These are phyloP conservation scores for Spilosoma lubricipeda DNA, from an alignment of 2,888 invertebrate genomes.

Conservation along the genomic window DNA sequence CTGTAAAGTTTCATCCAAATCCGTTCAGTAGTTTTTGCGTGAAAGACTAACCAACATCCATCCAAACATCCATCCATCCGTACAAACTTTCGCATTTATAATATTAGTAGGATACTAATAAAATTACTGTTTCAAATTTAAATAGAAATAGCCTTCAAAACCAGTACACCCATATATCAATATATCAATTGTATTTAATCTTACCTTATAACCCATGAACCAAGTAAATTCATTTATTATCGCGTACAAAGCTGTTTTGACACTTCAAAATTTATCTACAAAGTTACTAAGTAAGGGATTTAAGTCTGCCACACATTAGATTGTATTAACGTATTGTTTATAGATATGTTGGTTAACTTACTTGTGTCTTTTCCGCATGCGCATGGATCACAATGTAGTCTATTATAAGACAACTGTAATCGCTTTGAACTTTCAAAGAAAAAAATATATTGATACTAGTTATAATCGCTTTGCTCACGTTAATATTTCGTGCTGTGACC, in stretches of 20 bases:
- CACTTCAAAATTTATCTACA: constrained; percentile 19
- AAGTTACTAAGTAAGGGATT: constrained; percentile 15
- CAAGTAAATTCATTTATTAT: constrained; percentile 13
- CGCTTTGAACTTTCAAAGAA: not conserved
- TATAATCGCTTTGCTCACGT: too few relatives aligned
- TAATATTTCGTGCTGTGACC: too few relatives aligned
- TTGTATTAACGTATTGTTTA: constrained; percentile 23
- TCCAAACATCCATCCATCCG: too few relatives aligned
- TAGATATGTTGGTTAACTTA: constrained; percentile 13
- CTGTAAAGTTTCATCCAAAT: too few relatives aligned
- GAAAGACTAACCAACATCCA: too few relatives aligned
- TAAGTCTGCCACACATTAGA: constrained; percentile 19
- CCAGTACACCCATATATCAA: not conserved
- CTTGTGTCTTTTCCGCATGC: not conserved
- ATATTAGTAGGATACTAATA: too few relatives aligned
- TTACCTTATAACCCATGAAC: constrained; percentile 5
- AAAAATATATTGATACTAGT: not conserved
- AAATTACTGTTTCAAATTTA: not conserved
- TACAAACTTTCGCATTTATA: too few relatives aligned
- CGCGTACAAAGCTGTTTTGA: constrained; percentile 18
- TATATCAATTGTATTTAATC: constrained; percentile 10
- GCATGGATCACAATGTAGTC: not conserved
- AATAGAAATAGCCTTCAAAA: not conserved
- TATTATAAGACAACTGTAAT: not conserved
- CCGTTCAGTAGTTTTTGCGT: too few relatives aligned